These are phyloP conservation scores for Erebia palarica DNA, from an alignment of 2,888 invertebrate species.

Conservation along the genomic window DNA sequence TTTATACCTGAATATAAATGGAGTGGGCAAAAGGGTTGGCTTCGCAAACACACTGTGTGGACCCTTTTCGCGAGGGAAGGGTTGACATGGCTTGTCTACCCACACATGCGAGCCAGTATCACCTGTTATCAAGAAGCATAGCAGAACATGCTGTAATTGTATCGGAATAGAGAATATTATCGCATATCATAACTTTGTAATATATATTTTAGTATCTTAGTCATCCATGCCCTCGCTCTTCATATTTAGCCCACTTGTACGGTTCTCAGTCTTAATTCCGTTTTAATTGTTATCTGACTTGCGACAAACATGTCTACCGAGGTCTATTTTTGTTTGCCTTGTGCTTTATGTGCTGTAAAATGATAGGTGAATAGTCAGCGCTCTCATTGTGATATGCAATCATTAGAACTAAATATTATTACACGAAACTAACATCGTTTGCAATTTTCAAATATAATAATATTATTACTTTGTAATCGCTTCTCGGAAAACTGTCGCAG, in stretches of 20 bases:
- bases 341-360: conserved; percentile 8
- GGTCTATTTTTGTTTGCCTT: conserved; percentile 18
- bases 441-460: not conserved
- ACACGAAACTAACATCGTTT: not conserved
- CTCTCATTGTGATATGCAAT: not conserved
- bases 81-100: conserved; percentile 56
- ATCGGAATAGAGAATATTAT: conserved; percentile 24
- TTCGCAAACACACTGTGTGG: conserved; percentile 57
- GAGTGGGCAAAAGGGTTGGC: conserved; percentile 54
- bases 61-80: conserved; percentile 58
- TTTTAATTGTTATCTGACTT: conserved; percentile 55
- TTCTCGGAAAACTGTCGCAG: not conserved
- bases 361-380: conserved; percentile 10
- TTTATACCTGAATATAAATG: conserved; percentile 60
- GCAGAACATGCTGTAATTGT: conserved; percentile 27
- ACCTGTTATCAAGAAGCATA: conserved; percentile 38
- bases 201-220: conserved; percentile 19
- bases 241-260: conserved; percentile 41
- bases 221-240: conserved; percentile 38
- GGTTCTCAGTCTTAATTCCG: conserved; percentile 45
- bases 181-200: not conserved
- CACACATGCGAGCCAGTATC: conserved; percentile 36
- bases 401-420: not conserved
- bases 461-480: not conserved
- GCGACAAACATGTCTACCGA: conserved; percentile 30